Conservation (phyloP, 2,888 invertebrate genomes). For the Agrotis ipsilon region DNA sequence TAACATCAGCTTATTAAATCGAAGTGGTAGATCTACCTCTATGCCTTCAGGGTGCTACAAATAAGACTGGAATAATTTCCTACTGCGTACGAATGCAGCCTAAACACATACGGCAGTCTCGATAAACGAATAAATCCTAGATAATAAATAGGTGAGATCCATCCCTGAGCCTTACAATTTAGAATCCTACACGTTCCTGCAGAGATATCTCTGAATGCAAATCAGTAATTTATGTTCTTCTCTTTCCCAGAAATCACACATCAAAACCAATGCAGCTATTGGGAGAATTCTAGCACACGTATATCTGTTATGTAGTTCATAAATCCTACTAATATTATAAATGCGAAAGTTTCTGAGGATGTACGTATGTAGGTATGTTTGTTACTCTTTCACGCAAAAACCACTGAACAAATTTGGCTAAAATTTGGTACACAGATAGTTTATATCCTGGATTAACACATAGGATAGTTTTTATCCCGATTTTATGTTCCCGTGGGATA, state of each 20-base stretch:
- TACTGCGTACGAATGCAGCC: slow-evolving; percentile 14
- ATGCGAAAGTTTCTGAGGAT: too few species aligned
- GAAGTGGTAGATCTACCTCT: slow-evolving; percentile 9
- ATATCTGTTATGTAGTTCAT: too few species aligned
- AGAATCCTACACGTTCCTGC: slow-evolving; percentile 31
- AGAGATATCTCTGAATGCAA: slow-evolving; percentile 31
- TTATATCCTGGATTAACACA: too few species aligned
- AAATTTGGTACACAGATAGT: too few species aligned
- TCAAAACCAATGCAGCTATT: neutral
- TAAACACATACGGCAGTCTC: slow-evolving; percentile 49
- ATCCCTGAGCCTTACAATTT: slow-evolving; percentile 38
- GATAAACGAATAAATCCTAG: slow-evolving; percentile 54
- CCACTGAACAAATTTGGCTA: too few species aligned
- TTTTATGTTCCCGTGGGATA: too few species aligned
- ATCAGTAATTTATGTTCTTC: slow-evolving; percentile 24
- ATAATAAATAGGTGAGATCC: slow-evolving; percentile 45
- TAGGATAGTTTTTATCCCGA: too few species aligned
- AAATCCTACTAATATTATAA: too few species aligned
- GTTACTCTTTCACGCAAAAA: too few species aligned
- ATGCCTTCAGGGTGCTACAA: slow-evolving; percentile 39
- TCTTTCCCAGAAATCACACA: slow-evolving; percentile 37
- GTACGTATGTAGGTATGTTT: too few species aligned
- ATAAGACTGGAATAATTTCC: slow-evolving; percentile 40
- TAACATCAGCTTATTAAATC: slow-evolving; percentile 20
- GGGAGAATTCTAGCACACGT: too few species aligned